Percentiles rank a stretch among this genome's conserved stretches.
Evolutionary conservation across 2,888 invertebrate genomes (phyloP).

Genomic region (Amblyjoppa fuscipennis): DNA sequence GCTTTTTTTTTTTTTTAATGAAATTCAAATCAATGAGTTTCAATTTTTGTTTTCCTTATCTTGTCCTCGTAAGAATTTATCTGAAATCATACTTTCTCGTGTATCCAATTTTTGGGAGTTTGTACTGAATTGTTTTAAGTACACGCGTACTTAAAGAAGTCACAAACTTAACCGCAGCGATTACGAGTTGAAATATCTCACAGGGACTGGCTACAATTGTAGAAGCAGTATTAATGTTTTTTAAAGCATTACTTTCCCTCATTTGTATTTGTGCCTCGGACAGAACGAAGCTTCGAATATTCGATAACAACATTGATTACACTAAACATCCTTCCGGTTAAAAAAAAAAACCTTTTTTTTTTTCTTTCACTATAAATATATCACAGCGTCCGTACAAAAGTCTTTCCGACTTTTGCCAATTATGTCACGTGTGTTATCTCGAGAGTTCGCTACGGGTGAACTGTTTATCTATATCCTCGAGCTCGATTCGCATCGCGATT

Average conservation of each 20-base stretch:
- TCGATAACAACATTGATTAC: neutral
- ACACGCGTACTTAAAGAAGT: no score
- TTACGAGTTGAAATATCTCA: no score
- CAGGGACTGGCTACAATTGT: no score
- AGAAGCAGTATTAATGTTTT: no score
- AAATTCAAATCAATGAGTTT: neutral
- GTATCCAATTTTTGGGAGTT: no score
- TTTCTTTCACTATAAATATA: neutral
- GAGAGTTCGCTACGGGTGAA: slow-evolving; percentile 17
- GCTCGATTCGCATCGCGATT: slow-evolving; percentile 17
- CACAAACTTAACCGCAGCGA: no score
- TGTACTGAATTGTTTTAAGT: no score
- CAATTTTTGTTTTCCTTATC: neutral
- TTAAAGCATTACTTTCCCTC: no score
- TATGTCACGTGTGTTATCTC: slow-evolving; percentile 14
- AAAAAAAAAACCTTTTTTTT: neutral
- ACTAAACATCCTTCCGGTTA: neutral
- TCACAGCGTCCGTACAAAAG: neutral
- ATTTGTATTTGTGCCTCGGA: neutral
- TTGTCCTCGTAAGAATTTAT: neutral
- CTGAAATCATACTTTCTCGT: neutral
- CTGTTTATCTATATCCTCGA: neutral
- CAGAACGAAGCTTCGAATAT: neutral
- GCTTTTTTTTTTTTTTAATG: no score
- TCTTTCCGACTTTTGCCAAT: slow-evolving; percentile 4